These are phyloP conservation scores for Harpagoxenus sublaevis DNA, from an alignment of 2,888 invertebrate species.

Conservation along the genomic window DNA sequence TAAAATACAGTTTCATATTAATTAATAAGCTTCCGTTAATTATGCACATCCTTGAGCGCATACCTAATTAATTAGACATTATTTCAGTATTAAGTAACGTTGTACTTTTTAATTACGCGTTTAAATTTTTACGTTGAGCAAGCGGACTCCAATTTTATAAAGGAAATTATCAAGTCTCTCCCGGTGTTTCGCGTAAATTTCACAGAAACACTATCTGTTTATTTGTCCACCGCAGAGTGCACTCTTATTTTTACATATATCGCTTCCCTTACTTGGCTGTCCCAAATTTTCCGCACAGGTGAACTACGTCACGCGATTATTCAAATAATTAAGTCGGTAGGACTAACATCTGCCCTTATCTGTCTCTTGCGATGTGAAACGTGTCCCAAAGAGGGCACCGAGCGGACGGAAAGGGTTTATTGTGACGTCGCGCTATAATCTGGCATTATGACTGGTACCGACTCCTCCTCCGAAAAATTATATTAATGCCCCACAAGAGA, in stretches of 20 bases:
- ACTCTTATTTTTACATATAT: background rate
- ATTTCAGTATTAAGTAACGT: background rate
- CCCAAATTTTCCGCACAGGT: conserved; percentile 25
- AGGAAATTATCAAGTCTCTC: background rate
- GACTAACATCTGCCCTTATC: conserved; percentile 43
- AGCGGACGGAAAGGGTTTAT: conserved; percentile 14
- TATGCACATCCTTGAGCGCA: background rate
- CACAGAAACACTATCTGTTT: background rate
- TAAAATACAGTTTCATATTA: background rate
- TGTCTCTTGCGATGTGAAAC: conserved; percentile 35
- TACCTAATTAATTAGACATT: conserved; percentile 12
- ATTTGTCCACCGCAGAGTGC: background rate
- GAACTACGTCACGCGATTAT: conserved; percentile 43
- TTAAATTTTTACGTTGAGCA: background rate
- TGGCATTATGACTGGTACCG: background rate
- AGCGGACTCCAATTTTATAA: background rate
- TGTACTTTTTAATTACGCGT: background rate
- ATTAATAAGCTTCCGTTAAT: background rate
- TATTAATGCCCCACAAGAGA: conserved; percentile 22
- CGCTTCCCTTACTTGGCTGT: background rate
- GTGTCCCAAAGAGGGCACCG: background rate
- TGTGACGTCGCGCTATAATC: background rate
- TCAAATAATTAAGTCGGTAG: conserved; percentile 46
- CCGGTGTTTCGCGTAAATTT: background rate
- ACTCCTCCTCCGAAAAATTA: conserved; percentile 12